These are phyloP conservation scores for Ophthalmotilapia sp. DNA, from an alignment of 2,113 vertebrate species.

Conservation along the genomic window DNA sequence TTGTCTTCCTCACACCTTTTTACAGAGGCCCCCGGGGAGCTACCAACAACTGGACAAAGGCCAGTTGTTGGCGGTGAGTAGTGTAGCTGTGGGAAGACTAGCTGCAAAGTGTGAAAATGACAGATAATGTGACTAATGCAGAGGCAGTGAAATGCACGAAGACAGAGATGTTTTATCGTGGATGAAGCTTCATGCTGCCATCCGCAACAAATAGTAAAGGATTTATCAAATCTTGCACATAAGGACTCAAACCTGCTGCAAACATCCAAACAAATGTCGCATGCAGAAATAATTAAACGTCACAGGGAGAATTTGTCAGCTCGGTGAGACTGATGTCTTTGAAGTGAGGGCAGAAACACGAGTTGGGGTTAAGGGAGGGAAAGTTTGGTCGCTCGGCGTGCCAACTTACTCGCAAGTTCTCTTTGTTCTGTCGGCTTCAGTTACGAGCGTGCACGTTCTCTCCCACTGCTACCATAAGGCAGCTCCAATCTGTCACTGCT, in stretches of 20 bases:
- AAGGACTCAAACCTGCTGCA: neutral
- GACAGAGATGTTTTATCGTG: neutral
- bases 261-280: neutral
- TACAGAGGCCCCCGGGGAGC: neutral
- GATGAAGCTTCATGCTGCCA: neutral
- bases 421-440: constrained; percentile 43
- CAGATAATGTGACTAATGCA: neutral
- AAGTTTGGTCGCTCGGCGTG: neutral
- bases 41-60: neutral
- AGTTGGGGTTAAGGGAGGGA: neutral
- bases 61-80: neutral
- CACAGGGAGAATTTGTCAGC: neutral
- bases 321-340: neutral
- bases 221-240: neutral
- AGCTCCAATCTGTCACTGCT: constrained; percentile 47
- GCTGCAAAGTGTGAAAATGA: constrained; percentile 23
- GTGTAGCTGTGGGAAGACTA: constrained; percentile 1
- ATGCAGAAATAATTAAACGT: neutral
- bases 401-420: constrained; percentile 27
- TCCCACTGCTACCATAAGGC: constrained; percentile 43
- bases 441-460: neutral
- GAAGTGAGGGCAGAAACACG: neutral
- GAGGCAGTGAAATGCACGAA: neutral
- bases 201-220: neutral
- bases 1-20: constrained; percentile 24